These are phyloP conservation scores for Lates japonicus DNA, from an alignment of 2,797 vertebrate species.

Conservation along the genomic window DNA sequence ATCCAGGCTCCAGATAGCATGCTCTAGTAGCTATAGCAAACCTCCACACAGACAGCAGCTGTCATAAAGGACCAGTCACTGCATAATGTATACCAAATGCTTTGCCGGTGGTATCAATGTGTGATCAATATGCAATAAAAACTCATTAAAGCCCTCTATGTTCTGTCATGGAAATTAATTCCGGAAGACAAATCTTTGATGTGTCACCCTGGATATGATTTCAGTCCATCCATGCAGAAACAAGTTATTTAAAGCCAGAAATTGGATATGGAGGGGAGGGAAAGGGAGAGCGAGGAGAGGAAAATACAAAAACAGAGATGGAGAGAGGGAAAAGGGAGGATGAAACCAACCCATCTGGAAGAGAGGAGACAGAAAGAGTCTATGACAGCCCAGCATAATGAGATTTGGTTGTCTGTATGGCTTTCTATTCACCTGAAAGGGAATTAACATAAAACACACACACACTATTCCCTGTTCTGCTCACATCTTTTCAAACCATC, in stretches of 20 bases:
- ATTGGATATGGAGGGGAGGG: conserved; percentile 69
- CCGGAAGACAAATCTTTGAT: conserved; percentile 81
- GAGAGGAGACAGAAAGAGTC: conserved; percentile 71
- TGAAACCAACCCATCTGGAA: conserved; percentile 76
- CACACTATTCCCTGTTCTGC: conserved; percentile 46
- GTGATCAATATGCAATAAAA: conserved; percentile 87
- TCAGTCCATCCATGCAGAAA: conserved; percentile 82
- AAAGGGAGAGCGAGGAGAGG: conserved; percentile 9
- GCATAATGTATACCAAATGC: conserved; percentile 74
- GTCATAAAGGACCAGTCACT: conserved; percentile 65
- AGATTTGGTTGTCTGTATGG: conserved; percentile 72
- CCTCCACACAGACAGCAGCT: conserved; percentile 68
- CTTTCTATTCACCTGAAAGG: conserved; percentile 74
- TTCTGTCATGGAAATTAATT: conserved; percentile 84
- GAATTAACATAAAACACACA: conserved; percentile 69
- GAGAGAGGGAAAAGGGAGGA: conserved; percentile 54
- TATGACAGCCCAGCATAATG: conserved; percentile 76
- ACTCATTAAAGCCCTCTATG: conserved; percentile 83
- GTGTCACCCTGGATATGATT: conserved; percentile 81
- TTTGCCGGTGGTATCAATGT: conserved; percentile 78
- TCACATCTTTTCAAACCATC: conserved; percentile 59
- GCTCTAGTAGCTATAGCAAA: conserved; percentile 53
- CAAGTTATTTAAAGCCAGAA: conserved; percentile 82
- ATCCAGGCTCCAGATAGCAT: conserved; percentile 53
- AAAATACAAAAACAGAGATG: conserved; percentile 48